Evolutionary conservation across 2,888 invertebrate genomes (phyloP), one percentile per base, ranked within the genome.

Genomic region (Sycophila texana): DNA sequence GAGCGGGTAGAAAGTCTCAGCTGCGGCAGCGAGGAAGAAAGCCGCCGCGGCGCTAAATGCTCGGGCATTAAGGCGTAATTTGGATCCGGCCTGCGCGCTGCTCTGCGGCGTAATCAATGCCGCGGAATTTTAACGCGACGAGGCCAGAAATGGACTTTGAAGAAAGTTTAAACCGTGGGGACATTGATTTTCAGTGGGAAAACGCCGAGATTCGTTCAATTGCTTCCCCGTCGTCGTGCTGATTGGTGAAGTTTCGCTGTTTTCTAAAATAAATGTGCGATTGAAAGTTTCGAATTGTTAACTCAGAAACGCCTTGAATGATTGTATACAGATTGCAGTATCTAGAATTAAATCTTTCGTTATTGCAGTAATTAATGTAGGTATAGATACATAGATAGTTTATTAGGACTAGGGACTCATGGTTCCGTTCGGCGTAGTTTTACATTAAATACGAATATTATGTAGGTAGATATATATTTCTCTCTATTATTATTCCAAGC

Each of bases 121-220:
- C 67, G 49, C 16, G 75, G 79, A 79, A 79, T 79, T 75, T 79
- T 75, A 75, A 79, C 79, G 58, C 67, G 65, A 13, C 5, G 49
- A 22, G 2, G 61, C 55, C 63, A 16, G 55, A 57, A 78, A 68
- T 66, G 68, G 65, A 66, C 39, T 79, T 65, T 71, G 39, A 58
- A 79, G 79, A 79, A 75, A 75, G 66, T 71, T 47, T 39, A 49
- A 73, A 73, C 26, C 39, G 51, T 51, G 51, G 63, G 68, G 39
- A 39, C 78, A 68, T 68, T 74, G 73, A 74, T 78, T 66, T 61
- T 61, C 13, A n/a, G 14, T 53, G 70, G 63, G 63, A 79, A 79
- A 74, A 58, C 67, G 22, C 20, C 51, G 16, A 7, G 26, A 2
- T 12, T 55, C 10, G n/a, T 47, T 55, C 72, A 49, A 79, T 79